Conservation (phyloP, 2,888 invertebrate genomes). For the Mythimna pallens region DNA sequence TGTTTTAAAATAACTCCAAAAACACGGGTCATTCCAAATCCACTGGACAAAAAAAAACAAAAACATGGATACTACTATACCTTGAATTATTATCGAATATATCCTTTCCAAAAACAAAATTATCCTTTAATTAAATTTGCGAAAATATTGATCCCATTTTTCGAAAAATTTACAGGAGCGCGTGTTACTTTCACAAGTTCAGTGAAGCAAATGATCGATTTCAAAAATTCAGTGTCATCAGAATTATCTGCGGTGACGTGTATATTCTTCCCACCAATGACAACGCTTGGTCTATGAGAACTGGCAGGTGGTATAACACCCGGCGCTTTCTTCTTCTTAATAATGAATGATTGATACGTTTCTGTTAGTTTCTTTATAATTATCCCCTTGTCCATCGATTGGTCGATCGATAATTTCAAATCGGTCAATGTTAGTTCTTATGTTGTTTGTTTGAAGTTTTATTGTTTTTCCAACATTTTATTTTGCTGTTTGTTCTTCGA, state of each 20-base stretch:
- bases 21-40: neutral
- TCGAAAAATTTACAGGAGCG: slow-evolving; percentile 25
- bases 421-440: slow-evolving; percentile 70
- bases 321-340: slow-evolving; percentile 79
- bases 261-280: slow-evolving; percentile 78
- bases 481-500: slow-evolving; percentile 51
- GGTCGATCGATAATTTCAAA: slow-evolving; percentile 69
- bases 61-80: slow-evolving; percentile 27
- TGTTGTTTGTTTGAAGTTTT: slow-evolving; percentile 59
- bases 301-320: slow-evolving; percentile 75
- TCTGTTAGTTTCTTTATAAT: slow-evolving; percentile 61
- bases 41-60: neutral
- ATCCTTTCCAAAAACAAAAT: slow-evolving; percentile 17
- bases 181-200: slow-evolving; percentile 70
- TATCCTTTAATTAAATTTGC: slow-evolving; percentile 8
- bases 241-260: slow-evolving; percentile 77
- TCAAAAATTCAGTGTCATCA: slow-evolving; percentile 74
- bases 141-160: slow-evolving; percentile 32
- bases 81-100: slow-evolving; percentile 52
- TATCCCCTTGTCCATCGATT: slow-evolving; percentile 65
- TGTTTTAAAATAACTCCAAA: neutral
- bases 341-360: slow-evolving; percentile 75
- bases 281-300: slow-evolving; percentile 72
- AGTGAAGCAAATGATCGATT: slow-evolving; percentile 78
- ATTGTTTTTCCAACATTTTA: slow-evolving; percentile 48